These are phyloP conservation scores for Morone saxatilis DNA, from an alignment of 2,113 vertebrate species.

Conservation along the genomic window DNA sequence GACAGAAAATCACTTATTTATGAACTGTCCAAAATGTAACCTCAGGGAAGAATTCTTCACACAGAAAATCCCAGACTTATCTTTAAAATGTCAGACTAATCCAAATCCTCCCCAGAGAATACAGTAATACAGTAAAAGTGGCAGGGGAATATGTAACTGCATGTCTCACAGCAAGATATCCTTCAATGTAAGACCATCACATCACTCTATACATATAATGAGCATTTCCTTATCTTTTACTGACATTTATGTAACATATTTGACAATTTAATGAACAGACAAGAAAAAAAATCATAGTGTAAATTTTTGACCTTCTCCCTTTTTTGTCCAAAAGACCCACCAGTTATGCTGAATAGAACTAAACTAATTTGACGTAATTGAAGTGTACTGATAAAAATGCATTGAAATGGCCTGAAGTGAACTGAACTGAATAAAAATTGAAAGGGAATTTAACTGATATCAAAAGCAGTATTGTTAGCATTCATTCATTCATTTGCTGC, in stretches of 20 bases:
- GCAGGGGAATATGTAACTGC: constrained; percentile 32
- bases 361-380: neutral
- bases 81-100: constrained; percentile 65
- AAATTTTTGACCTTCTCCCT: neutral
- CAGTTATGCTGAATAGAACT: neutral
- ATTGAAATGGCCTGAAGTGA: constrained; percentile 1
- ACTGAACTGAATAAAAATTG: neutral
- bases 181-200: constrained; percentile 22
- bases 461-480: neutral
- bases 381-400: neutral
- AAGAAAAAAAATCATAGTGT: neutral
- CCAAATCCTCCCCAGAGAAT: constrained; percentile 62
- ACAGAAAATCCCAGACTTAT: constrained; percentile 62
- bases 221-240: constrained; percentile 18
- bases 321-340: neutral
- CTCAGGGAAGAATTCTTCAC: constrained; percentile 37
- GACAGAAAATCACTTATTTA: constrained; percentile 26
- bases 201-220: constrained; percentile 9
- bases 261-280: neutral
- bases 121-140: constrained; percentile 49
- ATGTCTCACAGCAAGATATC: constrained; percentile 34
- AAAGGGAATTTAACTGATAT: neutral
- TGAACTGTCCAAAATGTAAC: constrained; percentile 45
- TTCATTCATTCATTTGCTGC: neutral
- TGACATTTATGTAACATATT: neutral